Percentiles rank a stretch among this genome's conserved stretches.
Evolutionary conservation across 2,888 invertebrate species (phyloP).

Genomic region (Rhodophaea formosa): DNA sequence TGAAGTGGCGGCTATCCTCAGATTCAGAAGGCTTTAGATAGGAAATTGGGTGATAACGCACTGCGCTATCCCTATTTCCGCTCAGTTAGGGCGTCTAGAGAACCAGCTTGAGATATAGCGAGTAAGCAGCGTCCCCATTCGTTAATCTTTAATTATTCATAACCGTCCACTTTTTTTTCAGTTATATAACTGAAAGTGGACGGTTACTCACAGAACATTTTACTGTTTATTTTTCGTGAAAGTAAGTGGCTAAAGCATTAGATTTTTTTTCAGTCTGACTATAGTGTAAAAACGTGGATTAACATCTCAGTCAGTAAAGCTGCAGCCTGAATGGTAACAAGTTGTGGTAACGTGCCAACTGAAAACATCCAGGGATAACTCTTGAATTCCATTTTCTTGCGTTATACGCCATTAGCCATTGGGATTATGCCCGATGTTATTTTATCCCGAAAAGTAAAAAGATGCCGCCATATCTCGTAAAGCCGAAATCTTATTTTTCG

Average conservation of each 20-base stretch:
- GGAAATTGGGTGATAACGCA: constrained; percentile 16
- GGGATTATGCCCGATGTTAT: neutral
- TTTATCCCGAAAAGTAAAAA: neutral
- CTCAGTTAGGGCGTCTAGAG: neutral
- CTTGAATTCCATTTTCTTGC: constrained; percentile 1
- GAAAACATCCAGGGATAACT: constrained; percentile 4
- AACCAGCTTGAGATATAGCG: neutral
- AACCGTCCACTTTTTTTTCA: too few relatives aligned
- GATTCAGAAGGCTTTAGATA: constrained; percentile 1
- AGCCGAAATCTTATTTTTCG: neutral
- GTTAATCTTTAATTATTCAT: too few relatives aligned
- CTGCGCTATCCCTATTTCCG: constrained; percentile 14
- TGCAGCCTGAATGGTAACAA: neutral
- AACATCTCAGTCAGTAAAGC: neutral
- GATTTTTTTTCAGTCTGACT: too few relatives aligned
- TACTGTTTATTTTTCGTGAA: too few relatives aligned
- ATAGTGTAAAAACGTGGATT: too few relatives aligned
- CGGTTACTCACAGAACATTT: too few relatives aligned
- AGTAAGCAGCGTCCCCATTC: too few relatives aligned
- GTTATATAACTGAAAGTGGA: too few relatives aligned
- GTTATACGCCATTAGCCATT: constrained; percentile 9
- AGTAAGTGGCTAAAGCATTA: too few relatives aligned
- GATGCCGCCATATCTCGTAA: neutral
- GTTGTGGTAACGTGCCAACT: constrained; percentile 12
- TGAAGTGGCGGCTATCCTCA: constrained; percentile 1